Conservation (phyloP, 37 sponge, comb jelly and placozoan genomes). For the Chondrosia reniformis region DNA sequence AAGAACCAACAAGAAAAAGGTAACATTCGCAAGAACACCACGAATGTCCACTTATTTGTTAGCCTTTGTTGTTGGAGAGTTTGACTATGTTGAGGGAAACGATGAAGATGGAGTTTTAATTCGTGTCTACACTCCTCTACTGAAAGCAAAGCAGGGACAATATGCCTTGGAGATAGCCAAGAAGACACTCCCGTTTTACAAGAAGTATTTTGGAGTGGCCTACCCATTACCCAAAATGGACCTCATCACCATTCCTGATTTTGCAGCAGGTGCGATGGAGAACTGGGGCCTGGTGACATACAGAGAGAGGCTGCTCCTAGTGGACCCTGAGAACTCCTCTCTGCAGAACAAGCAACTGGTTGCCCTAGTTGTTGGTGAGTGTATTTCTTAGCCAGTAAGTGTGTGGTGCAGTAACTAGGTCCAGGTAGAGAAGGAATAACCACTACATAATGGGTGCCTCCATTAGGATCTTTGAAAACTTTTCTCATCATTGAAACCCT, state of each 20-base stretch:
- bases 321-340: slow-evolving; percentile 78
- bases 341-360: slow-evolving; percentile 76
- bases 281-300: slow-evolving; percentile 93
- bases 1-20: slow-evolving; percentile 18
- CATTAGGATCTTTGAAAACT: too few species aligned
- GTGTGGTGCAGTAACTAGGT: too few species aligned
- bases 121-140: slow-evolving; percentile 89
- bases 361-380: slow-evolving; percentile 88
- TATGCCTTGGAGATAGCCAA: slow-evolving; percentile 86
- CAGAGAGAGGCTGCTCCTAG: slow-evolving; percentile 81
- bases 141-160: slow-evolving; percentile 83
- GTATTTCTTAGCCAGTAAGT: too few species aligned
- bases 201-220: slow-evolving; percentile 73
- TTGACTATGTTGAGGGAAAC: slow-evolving; percentile 76
- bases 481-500: too few species aligned
- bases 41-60: slow-evolving; percentile 92
- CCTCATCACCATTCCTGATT: slow-evolving; percentile 93
- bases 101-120: slow-evolving; percentile 77
- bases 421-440: too few species aligned
- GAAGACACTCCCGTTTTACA: slow-evolving; percentile 93
- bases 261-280: slow-evolving; percentile 93
- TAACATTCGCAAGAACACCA: slow-evolving; percentile 75
- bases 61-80: slow-evolving; percentile 96
- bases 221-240: slow-evolving; percentile 95
- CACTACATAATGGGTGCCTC: too few species aligned